Base-by-base conservation (phyloP, 2,797 vertebrate species). In the Sphenodon punctatus region DNA sequence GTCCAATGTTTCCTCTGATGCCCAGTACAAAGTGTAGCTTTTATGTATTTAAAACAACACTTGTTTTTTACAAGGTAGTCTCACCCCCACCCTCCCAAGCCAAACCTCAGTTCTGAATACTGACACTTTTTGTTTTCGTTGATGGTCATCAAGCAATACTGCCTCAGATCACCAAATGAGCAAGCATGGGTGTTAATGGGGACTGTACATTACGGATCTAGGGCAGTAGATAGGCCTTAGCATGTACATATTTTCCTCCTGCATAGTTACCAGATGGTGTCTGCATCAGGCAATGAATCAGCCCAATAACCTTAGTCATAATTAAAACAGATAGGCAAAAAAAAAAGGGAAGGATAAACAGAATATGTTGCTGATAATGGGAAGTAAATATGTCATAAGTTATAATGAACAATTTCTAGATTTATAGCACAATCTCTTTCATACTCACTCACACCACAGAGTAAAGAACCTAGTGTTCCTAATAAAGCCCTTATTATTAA, bases 391-490 rank as follows among this genome's bases (percentile, higher is more conserved):
- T 56, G 38, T 67, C 67, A 27, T 6, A 69, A 0, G 0, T 74
- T 45, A 48, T 8, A 65, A 55, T 39, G 59, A 80, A 89, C 36
- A 74, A 76, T 81, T 89, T 89, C 60, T 71, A 65, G 22, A 74
- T 30, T 53, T 63, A 16, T 36, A 6, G 1, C 64, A 84, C 30
- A 42, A 80, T 55, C 12, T 67, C 10, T 45, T 55, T 66, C 32
- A 13, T 36, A 56, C 8, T 51, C 41, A 22, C 45, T 46, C 20
- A 46, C 45, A 46, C 39, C 19, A 64, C 59, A 67, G 51, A 25
- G 2, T 41, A 61, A 81, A 66, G 39, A 34, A 19, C 36, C 55
- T 72, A 61, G 36, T 1, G n/a, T 58, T 78, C 11, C 7, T n/a
- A 56, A 80, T 88, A 64, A 5, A 70, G 67, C 36, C 34, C 20